Percentiles rank a stretch among this genome's conserved stretches.
These are phyloP conservation scores for Heliothis peltigera DNA, from an alignment of 2,888 invertebrate genomes.

Conservation along the genomic window DNA sequence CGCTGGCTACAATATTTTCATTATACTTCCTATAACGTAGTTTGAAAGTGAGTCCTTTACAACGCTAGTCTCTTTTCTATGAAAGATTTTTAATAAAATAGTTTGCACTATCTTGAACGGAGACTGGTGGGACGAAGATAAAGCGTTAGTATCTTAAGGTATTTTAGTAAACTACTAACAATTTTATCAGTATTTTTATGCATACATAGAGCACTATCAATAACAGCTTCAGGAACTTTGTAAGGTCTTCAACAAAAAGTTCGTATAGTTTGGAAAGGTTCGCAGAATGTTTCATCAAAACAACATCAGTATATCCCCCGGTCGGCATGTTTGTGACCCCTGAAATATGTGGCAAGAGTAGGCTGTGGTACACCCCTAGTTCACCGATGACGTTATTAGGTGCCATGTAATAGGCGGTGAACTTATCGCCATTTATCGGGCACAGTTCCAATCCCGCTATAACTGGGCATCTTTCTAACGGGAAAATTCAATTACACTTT, in stretches of 20 bases:
- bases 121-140: not conserved
- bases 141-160: slow-evolving; percentile 8
- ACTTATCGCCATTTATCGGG: slow-evolving; percentile 58
- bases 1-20: slow-evolving; percentile 50
- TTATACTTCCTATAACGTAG: slow-evolving; percentile 42
- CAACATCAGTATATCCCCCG: slow-evolving; percentile 24
- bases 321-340: slow-evolving; percentile 43
- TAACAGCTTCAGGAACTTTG: slow-evolving; percentile 2
- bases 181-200: slow-evolving; percentile 19
- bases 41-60: slow-evolving; percentile 52
- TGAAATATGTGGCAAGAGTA: slow-evolving; percentile 42
- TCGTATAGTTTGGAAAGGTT: slow-evolving; percentile 21
- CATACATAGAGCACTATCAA: slow-evolving; percentile 18
- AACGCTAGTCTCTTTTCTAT: slow-evolving; percentile 27
- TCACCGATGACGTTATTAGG: slow-evolving; percentile 57
- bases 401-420: slow-evolving; percentile 54
- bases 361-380: slow-evolving; percentile 49
- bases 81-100: slow-evolving; percentile 54
- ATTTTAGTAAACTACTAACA: slow-evolving; percentile 4
- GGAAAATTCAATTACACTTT: slow-evolving; percentile 54
- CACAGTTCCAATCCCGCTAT: slow-evolving; percentile 59
- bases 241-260: slow-evolving; percentile 25
- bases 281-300: slow-evolving; percentile 43
- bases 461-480: slow-evolving; percentile 54
- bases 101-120: slow-evolving; percentile 40